Evolutionary conservation across 2,113 vertebrate genomes (phyloP), one percentile per base, ranked within the genome.

Genomic region (human): DNA sequence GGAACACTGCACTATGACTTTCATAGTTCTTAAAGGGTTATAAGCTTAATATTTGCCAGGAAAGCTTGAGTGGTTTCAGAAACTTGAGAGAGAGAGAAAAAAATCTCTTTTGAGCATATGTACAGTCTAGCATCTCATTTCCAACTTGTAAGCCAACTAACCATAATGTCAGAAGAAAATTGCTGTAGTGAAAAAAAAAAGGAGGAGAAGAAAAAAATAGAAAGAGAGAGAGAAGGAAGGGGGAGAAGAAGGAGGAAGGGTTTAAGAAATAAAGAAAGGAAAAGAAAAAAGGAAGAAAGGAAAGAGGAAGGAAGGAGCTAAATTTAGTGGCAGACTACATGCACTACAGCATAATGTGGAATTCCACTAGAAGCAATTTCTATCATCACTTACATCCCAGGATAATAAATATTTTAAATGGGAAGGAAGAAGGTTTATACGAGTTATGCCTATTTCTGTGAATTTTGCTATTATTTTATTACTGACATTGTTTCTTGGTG

Each of bases 51-150:
- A 61, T 97, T 45, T 95, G 61, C 82, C 72, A 81, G 52, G 40
- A 73, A 97, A 93, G 68, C 35, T 70, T 89, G 30, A 55, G 52
- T 61, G 27, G 89, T 89, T 88, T 82, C 25, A 93, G 73, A 93
- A 45, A 85, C n/a, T 84, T 73, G 14, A 35, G 32, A 22, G 40
- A 27, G 2, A 30, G 13, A 64, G 0, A 20, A 17, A 27, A 72
- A 45, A 23, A 22, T 93, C 20, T 48, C 23, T 86, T 66, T 30
- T 86, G 38, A 80, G 52, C 32, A 76, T 94, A 48, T 92, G 48
- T 57, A 30, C 11, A 73, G 22, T 82, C 27, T 43, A 38, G 55
- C 4, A 43, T 86, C 17, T 68, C 50, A 68, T 89, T 89, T 32
- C 70, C 30, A 59, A 70, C 10, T 82, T 66, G 50, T 55, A 88